phyloP scores from a whole-genome alignment of 2,113 vertebrate species.

The Lycocorax pyrrhopterus region DNA sequence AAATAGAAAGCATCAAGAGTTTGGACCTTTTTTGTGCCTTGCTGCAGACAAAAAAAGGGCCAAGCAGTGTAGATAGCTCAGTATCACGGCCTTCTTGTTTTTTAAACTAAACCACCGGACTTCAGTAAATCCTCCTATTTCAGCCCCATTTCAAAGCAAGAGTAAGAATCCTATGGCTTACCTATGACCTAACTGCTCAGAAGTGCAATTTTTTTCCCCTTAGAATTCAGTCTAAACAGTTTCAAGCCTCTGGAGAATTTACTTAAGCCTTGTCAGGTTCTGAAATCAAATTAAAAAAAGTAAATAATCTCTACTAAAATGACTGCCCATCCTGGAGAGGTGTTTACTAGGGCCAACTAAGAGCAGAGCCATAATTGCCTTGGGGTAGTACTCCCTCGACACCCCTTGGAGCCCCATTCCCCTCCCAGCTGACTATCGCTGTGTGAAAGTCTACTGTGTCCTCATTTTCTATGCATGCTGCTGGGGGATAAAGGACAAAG shows the following conservation, averaged over 20 bases:
- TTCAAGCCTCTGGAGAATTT: not conserved
- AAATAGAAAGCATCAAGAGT: not conserved
- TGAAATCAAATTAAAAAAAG: not conserved
- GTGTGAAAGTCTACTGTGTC: not conserved
- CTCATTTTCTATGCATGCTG: not conserved
- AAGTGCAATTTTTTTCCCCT: not conserved
- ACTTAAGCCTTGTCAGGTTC: not conserved
- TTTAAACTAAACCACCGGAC: not conserved
- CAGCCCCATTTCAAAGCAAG: not conserved
- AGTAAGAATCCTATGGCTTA: not conserved
- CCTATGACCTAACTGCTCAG: not conserved
- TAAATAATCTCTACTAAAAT: not conserved
- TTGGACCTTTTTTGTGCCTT: not conserved
- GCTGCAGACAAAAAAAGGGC: not conserved
- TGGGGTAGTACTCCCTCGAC: rapidly evolving
- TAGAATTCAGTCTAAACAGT: constrained; percentile 9
- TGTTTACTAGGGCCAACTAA: not conserved
- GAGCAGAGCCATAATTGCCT: not conserved
- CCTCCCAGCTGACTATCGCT: not conserved
- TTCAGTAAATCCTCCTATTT: not conserved
- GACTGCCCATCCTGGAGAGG: not conserved
- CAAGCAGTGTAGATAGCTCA: not conserved
- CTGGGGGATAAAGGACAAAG: not conserved
- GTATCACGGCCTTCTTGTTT: not conserved
- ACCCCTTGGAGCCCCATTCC: rapidly evolving